A percentile compares a stretch with the other conserved stretches of the same genome.
Conservation (phyloP, 2,888 invertebrate genomes). For the Eudasyphora cyanicolor region DNA sequence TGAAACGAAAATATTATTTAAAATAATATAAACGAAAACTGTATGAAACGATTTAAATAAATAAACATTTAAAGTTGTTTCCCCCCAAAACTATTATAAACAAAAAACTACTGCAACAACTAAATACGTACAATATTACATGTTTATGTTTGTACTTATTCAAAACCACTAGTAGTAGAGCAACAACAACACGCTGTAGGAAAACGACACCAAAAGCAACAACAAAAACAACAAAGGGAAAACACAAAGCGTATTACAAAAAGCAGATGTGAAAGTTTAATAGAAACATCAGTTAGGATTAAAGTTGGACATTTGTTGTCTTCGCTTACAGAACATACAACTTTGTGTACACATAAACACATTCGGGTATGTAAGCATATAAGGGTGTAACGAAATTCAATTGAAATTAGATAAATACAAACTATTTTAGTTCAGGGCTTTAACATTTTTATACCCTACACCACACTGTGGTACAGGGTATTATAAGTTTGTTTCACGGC, state of each 20-base stretch:
- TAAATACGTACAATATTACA: neutral
- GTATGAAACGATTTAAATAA: constrained; percentile 18
- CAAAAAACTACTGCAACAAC: neutral
- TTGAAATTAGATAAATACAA: too few relatives aligned
- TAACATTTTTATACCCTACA: too few relatives aligned
- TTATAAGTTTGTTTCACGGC: too few relatives aligned
- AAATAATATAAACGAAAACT: constrained; percentile 11
- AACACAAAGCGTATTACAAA: constrained; percentile 1
- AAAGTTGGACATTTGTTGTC: constrained; percentile 49
- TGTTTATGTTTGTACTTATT: constrained; percentile 29
- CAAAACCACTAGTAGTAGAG: neutral
- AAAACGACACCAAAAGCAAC: neutral
- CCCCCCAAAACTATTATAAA: neutral
- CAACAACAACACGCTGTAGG: too few relatives aligned
- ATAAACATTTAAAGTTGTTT: constrained; percentile 27
- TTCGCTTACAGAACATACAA: constrained; percentile 1
- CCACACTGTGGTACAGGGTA: too few relatives aligned
- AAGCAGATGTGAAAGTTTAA: constrained; percentile 53
- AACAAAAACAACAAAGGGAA: neutral
- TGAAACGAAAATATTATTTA: neutral
- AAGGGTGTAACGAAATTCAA: too few relatives aligned
- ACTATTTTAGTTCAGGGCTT: too few relatives aligned
- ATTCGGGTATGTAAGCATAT: neutral
- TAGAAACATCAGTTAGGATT: constrained; percentile 58
- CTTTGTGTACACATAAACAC: too few relatives aligned